Evolutionary conservation across 2,888 invertebrate species (phyloP).

Genomic region (Cyclophora albipunctata): DNA sequence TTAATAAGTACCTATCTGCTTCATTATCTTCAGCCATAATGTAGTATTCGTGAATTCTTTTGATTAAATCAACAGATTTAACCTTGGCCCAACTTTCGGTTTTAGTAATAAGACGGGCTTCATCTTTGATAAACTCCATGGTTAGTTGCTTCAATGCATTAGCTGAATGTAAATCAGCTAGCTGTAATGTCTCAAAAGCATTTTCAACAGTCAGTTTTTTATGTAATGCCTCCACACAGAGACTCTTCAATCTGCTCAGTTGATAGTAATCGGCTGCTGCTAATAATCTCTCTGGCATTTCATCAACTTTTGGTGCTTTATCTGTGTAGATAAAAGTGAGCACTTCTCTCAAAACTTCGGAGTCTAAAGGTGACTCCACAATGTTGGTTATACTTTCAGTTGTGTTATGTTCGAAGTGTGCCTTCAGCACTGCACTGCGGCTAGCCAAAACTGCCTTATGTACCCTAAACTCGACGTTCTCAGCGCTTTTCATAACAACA

Average conservation of each 20-base stretch:
- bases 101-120: conserved; percentile 57
- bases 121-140: conserved; percentile 64
- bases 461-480: conserved; percentile 52
- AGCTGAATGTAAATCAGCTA: conserved; percentile 63
- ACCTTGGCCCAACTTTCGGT: conserved; percentile 61
- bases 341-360: conserved; percentile 56
- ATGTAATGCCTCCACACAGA: conserved; percentile 62
- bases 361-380: conserved; percentile 55
- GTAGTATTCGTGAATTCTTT: conserved; percentile 61
- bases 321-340: conserved; percentile 62
- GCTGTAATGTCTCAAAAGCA: conserved; percentile 59
- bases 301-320: conserved; percentile 58
- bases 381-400: conserved; percentile 55
- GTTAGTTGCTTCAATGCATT: conserved; percentile 48
- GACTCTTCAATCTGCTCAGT: conserved; percentile 51
- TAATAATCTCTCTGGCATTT: conserved; percentile 58
- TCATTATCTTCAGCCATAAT: conserved; percentile 58
- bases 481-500: conserved; percentile 57
- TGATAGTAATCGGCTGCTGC: conserved; percentile 67
- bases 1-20: conserved; percentile 48
- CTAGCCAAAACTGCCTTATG: conserved; percentile 63
- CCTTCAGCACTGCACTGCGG: conserved; percentile 59
- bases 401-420: conserved; percentile 65
- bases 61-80: conserved; percentile 58
- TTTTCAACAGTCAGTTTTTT: conserved; percentile 62